These are phyloP conservation scores for Drosophila mayri DNA, from an alignment of 1,140 invertebrate genomes.

Conservation along the genomic window DNA sequence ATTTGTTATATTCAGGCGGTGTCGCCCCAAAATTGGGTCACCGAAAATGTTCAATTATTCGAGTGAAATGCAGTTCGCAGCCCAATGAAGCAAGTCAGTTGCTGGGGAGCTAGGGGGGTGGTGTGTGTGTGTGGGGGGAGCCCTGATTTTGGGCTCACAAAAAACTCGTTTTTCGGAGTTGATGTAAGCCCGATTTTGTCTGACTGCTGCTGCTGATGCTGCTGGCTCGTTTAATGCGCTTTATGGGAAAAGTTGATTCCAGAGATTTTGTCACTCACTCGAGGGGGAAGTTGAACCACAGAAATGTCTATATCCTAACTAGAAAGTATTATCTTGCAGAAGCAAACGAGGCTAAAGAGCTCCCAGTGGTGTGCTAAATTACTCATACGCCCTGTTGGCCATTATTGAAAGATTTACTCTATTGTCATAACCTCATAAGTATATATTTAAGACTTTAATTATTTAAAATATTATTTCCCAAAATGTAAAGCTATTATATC, in stretches of 20 bases:
- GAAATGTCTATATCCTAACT: conserved; percentile 1
- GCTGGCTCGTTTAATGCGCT: conserved; percentile 38
- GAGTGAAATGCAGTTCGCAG: conserved; percentile 56
- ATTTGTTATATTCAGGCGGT: conserved; percentile 64
- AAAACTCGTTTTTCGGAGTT: conserved; percentile 64
- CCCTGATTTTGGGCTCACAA: conserved; percentile 63
- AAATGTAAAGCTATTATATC: not conserved
- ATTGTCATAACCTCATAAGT: not conserved
- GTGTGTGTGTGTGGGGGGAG: conserved; percentile 4
- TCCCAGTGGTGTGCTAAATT: not conserved
- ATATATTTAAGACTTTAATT: not conserved
- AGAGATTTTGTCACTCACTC: conserved; percentile 35
- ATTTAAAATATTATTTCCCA: not conserved
- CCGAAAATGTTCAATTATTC: conserved; percentile 76
- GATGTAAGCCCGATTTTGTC: conserved; percentile 62
- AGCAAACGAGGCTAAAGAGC: not conserved
- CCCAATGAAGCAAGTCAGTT: conserved; percentile 19
- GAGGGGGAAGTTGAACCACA: conserved; percentile 3
- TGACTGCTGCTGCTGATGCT: conserved; percentile 20
- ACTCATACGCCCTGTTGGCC: not conserved
- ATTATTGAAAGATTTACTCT: not conserved
- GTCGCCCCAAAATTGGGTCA: conserved; percentile 73
- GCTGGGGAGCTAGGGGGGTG: not conserved
- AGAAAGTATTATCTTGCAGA: not conserved
- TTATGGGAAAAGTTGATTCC: conserved; percentile 18